Percentiles rank a stretch among this genome's conserved stretches.
Conservation (phyloP, 2,888 invertebrate genomes). For the Noctua janthina region DNA sequence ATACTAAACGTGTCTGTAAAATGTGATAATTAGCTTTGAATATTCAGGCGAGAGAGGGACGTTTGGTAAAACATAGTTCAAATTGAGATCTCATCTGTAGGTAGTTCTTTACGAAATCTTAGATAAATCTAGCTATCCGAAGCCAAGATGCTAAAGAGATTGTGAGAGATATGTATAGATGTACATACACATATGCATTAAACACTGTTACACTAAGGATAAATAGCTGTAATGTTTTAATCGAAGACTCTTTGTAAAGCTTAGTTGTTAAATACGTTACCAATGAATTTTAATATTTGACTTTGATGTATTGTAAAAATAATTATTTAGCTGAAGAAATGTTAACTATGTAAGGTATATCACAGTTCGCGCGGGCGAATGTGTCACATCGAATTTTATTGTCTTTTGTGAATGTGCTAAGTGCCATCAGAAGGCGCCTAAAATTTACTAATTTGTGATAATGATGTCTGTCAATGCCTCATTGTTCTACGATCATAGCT, state of each 20-base stretch:
- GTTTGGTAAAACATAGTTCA: constrained; percentile 88
- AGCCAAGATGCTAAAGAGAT: constrained; percentile 88
- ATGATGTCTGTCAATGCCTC: constrained; percentile 66
- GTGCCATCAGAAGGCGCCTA: constrained; percentile 70
- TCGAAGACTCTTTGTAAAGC: constrained; percentile 82
- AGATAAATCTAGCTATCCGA: constrained; percentile 87
- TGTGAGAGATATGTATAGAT: constrained; percentile 75
- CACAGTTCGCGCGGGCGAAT: constrained; percentile 42
- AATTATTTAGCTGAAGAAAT: constrained; percentile 61
- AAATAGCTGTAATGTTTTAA: constrained; percentile 72
- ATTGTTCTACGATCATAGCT: constrained; percentile 61
- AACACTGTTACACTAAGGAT: constrained; percentile 62
- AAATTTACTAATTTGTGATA: constrained; percentile 72
- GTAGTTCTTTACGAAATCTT: constrained; percentile 87
- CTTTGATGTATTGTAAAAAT: constrained; percentile 75
- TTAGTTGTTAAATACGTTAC: constrained; percentile 88
- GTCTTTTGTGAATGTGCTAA: constrained; percentile 65
- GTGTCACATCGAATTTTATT: constrained; percentile 57
- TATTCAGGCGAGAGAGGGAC: constrained; percentile 79
- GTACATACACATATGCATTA: constrained; percentile 67
- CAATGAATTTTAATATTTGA: constrained; percentile 87
- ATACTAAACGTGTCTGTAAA: constrained; percentile 80
- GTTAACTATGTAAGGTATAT: constrained; percentile 55
- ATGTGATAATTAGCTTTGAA: constrained; percentile 87
- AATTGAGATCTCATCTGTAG: constrained; percentile 89